Evolutionary conservation across 2,888 invertebrate species (phyloP), one percentile per base, ranked within the genome.

Genomic region (Rotaria macrura): DNA sequence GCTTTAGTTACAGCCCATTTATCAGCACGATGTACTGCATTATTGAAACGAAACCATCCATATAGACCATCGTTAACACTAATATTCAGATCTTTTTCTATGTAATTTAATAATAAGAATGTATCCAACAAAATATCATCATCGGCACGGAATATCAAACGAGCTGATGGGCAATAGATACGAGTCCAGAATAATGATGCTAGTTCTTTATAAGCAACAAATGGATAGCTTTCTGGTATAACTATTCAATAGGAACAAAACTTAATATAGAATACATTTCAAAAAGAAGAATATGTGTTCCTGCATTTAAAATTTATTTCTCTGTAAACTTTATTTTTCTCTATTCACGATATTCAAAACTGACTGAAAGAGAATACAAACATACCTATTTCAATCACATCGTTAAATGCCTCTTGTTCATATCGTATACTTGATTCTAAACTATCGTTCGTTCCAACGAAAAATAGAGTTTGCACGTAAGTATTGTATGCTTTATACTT

Each of bases 161-260:
- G 40, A 20, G 79, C 79, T 14, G 12, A 79, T 79, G 79, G 79
- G 43, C 79, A 79, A 79, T 43, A 79, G 14, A 38, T 23, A n/a
- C 79, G 79, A 12, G 79, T 79, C 79, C 79, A 79, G 4, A 43
- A 17, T 79, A 79, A 43, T 25, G 79, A 79, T 43, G 79, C 79
- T 43, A 79, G 34, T n/a, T 79, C 79, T 43, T 79, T 79, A n/a
- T 79, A 43, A 79, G 79, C 40, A 3, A 79, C 79, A 14, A 79
- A 79, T 43, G 79, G 43, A 79, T 79, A 79, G 12, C n/a, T 79
- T 43, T 79, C 79, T n/a, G 79, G 79, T 43, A 79, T 43, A 79
- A 2, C 72, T 72, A 38, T 1, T 34, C 2, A 65, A 65, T 34
- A 29, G 6, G 34, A 65, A 38, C 6, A 72, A 38, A 9, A 65